Percentiles rank a stretch among this genome's conserved stretches.
phyloP scores from a whole-genome alignment of 2,797 vertebrate genomes.

The Acipenser oxyrinchus region DNA sequence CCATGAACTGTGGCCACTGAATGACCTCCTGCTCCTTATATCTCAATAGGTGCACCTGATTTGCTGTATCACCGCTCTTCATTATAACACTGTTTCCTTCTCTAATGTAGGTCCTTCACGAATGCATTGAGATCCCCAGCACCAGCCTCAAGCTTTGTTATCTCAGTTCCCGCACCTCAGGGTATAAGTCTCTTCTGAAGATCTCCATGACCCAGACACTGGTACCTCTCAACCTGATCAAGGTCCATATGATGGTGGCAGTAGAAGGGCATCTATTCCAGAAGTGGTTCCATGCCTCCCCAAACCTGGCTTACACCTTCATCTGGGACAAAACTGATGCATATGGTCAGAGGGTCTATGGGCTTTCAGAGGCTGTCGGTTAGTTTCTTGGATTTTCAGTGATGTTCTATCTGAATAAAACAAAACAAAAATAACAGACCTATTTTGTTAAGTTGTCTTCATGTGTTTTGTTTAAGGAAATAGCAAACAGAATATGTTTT shows the following conservation, averaged over 20 bases:
- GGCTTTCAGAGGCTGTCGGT: slow-evolving; percentile 91
- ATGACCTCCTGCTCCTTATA: not conserved
- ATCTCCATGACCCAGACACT: slow-evolving; percentile 92
- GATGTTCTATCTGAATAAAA: too few relatives aligned
- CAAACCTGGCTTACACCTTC: slow-evolving; percentile 93
- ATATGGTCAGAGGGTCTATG: slow-evolving; percentile 89
- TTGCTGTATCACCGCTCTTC: slow-evolving; percentile 33
- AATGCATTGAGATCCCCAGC: slow-evolving; percentile 89
- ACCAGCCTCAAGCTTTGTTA: slow-evolving; percentile 84
- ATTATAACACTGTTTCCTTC: slow-evolving; percentile 34
- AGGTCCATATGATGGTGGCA: slow-evolving; percentile 95
- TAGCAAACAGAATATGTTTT: too few relatives aligned
- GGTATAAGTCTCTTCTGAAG: slow-evolving; percentile 91
- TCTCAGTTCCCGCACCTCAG: slow-evolving; percentile 87
- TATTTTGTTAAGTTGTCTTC: too few relatives aligned
- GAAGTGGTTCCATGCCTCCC: slow-evolving; percentile 93
- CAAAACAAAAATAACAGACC: too few relatives aligned
- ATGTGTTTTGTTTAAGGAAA: too few relatives aligned
- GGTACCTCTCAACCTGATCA: slow-evolving; percentile 89
- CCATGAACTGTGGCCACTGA: too few relatives aligned
- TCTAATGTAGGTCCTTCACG: slow-evolving; percentile 82
- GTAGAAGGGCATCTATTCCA: slow-evolving; percentile 97
- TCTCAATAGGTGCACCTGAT: slow-evolving; percentile 20
- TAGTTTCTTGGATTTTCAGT: slow-evolving; percentile 31
- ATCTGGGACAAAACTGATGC: slow-evolving; percentile 98